Base-by-base conservation (phyloP, 2,113 vertebrate genomes). In the Pteronura brasiliensis region DNA sequence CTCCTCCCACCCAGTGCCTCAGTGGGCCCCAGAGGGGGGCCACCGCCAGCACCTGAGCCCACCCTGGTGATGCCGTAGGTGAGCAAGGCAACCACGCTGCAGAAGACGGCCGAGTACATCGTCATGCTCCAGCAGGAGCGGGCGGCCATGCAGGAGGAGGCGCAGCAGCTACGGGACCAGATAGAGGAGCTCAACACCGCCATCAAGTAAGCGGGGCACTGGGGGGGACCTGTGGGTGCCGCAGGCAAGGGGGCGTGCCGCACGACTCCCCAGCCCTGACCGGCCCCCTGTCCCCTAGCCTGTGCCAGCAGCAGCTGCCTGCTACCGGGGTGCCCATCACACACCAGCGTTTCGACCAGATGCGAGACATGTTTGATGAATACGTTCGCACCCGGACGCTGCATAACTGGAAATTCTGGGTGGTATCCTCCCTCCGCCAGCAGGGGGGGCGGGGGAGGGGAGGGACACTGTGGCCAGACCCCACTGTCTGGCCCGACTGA, bases 321-420 rank as follows among this genome's bases (percentile, higher is more conserved):
- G 99, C 99, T 94, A 99, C 99, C 0, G 99, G 99, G 0, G 99
- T 99, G 47, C 99, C 99, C 90, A 99, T 99, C 98, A 99, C 99
- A 0, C 99, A 98, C 39, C 99, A 99, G 97, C 99, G 99, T 92
- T 99, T 99, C 0, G 99, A 99, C 98, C 99, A 99, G 98, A 99
- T 99, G 99, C 99, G 99, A 72, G 98, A 99, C 96, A 99, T 99
- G 99, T 99, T 99, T 15, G 98, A 99, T 0, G 99, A 99, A 90
- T 99, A 99, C 0, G 99, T 99, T 86, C 98, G 98, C 52, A 98
- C 98, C 2, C 99, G 99, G 95, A 99, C 99, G 0, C 98, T 99
- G 98, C 99, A 99, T 92, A 99, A 99, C 98, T 99, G 99, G 99
- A 99, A 99, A 98, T 99, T 99, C 99, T 99, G 99, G 99, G 99